Evolutionary conservation across 2,113 vertebrate genomes (phyloP).

Genomic region (Melanocharis versteri): DNA sequence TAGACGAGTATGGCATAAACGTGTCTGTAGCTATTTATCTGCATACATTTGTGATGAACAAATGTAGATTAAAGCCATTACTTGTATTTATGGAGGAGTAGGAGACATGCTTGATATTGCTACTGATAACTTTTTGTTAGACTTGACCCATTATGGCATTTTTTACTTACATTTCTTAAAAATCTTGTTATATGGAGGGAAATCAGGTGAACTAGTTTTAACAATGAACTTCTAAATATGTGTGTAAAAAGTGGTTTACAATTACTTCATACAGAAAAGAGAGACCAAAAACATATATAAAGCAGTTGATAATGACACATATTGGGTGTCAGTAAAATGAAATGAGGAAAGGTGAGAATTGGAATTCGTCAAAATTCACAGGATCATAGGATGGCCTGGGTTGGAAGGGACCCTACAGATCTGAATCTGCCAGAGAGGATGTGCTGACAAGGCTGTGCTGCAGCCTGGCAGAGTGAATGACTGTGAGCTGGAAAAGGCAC

Average conservation of each 20-base stretch:
- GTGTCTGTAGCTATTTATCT: neutral
- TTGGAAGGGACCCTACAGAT: neutral
- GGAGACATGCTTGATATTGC: neutral
- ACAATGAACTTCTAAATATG: neutral
- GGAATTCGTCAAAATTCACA: neutral
- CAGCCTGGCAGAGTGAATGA: neutral
- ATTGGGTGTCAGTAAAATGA: neutral
- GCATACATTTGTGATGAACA: neutral
- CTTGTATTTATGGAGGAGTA: neutral
- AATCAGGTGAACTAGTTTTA: neutral
- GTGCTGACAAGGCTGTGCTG: neutral
- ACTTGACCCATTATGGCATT: neutral
- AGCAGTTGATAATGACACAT: neutral
- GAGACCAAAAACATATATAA: neutral
- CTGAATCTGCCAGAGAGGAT: neutral
- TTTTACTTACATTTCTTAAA: neutral
- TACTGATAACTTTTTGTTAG: neutral
- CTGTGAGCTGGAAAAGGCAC: neutral
- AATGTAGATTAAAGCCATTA: neutral
- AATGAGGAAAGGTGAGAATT: neutral
- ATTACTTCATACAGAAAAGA: neutral
- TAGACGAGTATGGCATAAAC: too few relatives aligned
- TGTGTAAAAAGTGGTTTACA: neutral
- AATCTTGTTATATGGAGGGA: neutral
- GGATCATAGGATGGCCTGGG: neutral